Base-by-base conservation (phyloP, 2,113 vertebrate species). In the Steatornis caripensis region DNA sequence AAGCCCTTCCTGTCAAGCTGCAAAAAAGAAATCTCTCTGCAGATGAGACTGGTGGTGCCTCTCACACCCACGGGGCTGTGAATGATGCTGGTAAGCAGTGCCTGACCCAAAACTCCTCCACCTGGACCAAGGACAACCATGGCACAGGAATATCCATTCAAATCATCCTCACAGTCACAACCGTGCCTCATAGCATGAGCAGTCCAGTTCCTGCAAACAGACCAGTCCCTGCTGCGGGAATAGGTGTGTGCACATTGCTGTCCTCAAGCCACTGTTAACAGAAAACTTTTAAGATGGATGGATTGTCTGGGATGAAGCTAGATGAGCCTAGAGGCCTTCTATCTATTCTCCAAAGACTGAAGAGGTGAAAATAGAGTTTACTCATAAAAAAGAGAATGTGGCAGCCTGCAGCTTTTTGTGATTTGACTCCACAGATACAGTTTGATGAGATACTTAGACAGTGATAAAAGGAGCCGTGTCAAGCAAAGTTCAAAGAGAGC, bases 181-280 rank as follows among this genome's bases (percentile, higher is more conserved):
- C 62, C 70, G 34, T 84, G 49, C 54, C 74, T 88, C 41, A 54
- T 2, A 94, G 71, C 30, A 58, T 0, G 17, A 85, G 36, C 3
- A 82, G 71, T 57, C 60, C 62, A 75, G 46, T 75, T 81, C 49
- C 62, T 71, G 83, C 68, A 92, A 93, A 68, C 0, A 78, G 69
- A 69, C 45, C 69, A 71, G 68, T 36, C 49, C 64, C 49, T 82
- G 53, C 68, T 88, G 82, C 57, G 54, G 62, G 36, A 95, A 89
- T 5, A 83, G 36, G 15, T 18, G 12, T 30, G 68, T 15, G 13
- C 0, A 0, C 24, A 66, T 20, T 0, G 0, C 21, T 78, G 62
- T 78, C 71, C 66, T 58, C 71, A 84, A 76, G 68, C 0, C 0
- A 58, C 37, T 85, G 61, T 71, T 61, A 94, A 72, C 57, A 95